phyloP scores from a whole-genome alignment of 2,113 vertebrate genomes.

The Pseudorectes ferrugineus region DNA sequence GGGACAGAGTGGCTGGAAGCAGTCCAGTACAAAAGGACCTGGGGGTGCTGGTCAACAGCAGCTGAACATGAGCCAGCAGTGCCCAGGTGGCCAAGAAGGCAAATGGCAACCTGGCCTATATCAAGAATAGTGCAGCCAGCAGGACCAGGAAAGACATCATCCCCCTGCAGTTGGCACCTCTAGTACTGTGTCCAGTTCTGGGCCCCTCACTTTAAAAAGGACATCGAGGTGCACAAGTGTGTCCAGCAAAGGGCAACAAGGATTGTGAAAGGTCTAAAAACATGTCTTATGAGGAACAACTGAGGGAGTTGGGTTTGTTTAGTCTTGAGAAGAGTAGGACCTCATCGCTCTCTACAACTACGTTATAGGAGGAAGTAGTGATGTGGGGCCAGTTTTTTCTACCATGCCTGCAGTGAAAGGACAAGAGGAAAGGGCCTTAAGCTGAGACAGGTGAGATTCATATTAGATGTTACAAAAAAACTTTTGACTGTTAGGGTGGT shows the following conservation, averaged over 20 bases:
- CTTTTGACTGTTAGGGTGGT: background rate
- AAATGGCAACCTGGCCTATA: background rate
- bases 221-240: background rate
- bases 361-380: background rate
- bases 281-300: background rate
- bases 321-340: background rate
- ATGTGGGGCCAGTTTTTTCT: background rate
- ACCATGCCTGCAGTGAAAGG: background rate
- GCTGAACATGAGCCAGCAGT: background rate
- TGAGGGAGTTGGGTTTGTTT: background rate
- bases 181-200: background rate
- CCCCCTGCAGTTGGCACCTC: fast-evolving
- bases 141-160: background rate
- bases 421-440: background rate
- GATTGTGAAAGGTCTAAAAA: background rate
- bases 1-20: background rate
- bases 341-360: background rate
- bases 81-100: background rate
- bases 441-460: background rate
- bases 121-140: background rate
- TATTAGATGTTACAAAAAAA: background rate
- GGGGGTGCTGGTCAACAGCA: background rate
- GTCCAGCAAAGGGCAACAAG: background rate
- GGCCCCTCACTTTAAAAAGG: background rate
- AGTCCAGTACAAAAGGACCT: background rate